Evolutionary conservation across 2,113 vertebrate species (phyloP), one percentile per base, ranked within the genome.

Genomic region (Sinosuthora webbiana): DNA sequence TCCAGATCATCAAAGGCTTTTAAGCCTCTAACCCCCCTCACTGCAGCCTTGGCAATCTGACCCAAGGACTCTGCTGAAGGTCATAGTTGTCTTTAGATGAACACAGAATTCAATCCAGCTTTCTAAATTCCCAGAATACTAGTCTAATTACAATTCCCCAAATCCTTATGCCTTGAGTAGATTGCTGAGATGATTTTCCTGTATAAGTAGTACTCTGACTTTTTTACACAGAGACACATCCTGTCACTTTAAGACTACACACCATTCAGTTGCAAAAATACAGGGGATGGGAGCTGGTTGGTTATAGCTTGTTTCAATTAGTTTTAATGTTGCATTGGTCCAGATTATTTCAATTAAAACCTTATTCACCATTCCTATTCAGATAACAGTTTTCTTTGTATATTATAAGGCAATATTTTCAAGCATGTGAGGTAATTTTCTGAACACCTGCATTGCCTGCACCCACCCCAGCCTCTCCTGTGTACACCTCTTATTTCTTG

Each of bases 41-140:
- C 33, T 75, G 42, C 55, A 92, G 59, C 47, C 20, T 44, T 59
- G 47, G 73, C 6, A 6, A 39, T 94, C 67, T 85, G 75, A 62
- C 63, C 56, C 71, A 74, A 86, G 68, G 81, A 45, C 47, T 69
- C 73, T 49, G 18, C 50, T 62, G 88, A 77, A 92, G 70, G 90
- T 91, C 85, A 60, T 10, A 76, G 39, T 57, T 33, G 10, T 27
- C 62, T 81, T 60, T 42, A 78, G 42, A 73, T 20, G 67, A 87
- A 41, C 33, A 28, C 10, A n/a, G 64, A 95, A 77, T 74, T 68
- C 63, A 87, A 35, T 63, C 50, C 55, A 83, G 37, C 42, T 83
- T 77, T 59, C 64, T 64, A 44, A 75, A 91, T 84, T 77, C 56
- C 50, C 64, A 77, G n/a, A 86, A 73, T 27, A 74, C 55, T 59